Percentiles rank a stretch among this genome's conserved stretches.
phyloP scores from a whole-genome alignment of 2,113 vertebrate genomes.

The Panthera tigris region DNA sequence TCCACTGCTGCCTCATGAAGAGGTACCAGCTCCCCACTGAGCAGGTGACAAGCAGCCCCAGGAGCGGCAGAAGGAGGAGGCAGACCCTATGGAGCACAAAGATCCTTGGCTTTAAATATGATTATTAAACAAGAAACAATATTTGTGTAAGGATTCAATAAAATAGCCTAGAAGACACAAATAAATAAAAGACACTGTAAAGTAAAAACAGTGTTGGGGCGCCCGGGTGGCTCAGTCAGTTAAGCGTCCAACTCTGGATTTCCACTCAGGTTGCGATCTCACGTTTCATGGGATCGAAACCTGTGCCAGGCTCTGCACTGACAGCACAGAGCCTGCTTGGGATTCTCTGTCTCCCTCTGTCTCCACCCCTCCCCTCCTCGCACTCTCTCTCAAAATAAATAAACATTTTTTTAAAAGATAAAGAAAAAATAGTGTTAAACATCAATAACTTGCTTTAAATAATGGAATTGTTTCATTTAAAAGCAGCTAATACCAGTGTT shows the following conservation, averaged over 20 bases:
- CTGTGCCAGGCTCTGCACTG: no score
- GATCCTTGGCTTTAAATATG: not conserved
- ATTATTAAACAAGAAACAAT: not conserved
- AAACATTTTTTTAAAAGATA: no score
- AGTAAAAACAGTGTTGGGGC: not conserved
- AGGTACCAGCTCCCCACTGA: not conserved
- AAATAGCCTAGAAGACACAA: not conserved
- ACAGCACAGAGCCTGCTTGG: no score
- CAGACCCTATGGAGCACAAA: not conserved
- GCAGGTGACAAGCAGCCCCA: not conserved
- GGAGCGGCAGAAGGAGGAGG: not conserved
- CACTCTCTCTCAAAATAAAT: no score
- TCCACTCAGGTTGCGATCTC: no score
- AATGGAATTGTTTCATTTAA: not conserved
- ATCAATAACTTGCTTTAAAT: not conserved
- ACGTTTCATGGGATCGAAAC: no score
- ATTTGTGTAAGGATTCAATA: not conserved
- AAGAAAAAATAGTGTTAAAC: not conserved
- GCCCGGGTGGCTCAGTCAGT: no score
- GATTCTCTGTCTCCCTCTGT: no score
- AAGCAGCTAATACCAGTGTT: not conserved
- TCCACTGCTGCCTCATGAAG: not conserved
- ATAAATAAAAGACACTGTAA: not conserved
- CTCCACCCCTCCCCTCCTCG: no score
- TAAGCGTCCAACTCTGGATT: not conserved